phyloP scores from a whole-genome alignment of 1,140 invertebrate species.

The Liolophura sinensis region DNA sequence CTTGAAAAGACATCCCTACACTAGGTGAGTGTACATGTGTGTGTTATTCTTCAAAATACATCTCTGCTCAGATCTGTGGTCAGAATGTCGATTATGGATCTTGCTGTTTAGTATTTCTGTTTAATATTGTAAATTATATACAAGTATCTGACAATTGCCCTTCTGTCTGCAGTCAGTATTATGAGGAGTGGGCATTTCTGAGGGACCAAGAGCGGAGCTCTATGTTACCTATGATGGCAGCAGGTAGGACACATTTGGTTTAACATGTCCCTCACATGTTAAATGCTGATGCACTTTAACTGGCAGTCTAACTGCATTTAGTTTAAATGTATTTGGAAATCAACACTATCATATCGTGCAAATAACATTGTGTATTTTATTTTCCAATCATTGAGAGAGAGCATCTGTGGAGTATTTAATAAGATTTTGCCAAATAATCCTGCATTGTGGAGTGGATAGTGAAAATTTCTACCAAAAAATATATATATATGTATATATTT shows the following conservation, averaged over 20 bases:
- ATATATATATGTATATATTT: no score
- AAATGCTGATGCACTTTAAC: conserved; percentile 3
- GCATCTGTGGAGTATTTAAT: not conserved
- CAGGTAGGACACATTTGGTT: conserved; percentile 64
- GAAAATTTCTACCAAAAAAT: not conserved
- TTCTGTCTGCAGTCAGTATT: conserved; percentile 65
- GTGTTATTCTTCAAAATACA: no score
- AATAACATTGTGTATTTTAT: no score
- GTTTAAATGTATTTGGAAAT: conserved; percentile 10
- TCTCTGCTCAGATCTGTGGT: no score
- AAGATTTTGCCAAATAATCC: not conserved
- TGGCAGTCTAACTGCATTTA: not conserved
- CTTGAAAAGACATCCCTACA: conserved; percentile 67
- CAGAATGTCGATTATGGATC: no score
- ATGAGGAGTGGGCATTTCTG: conserved; percentile 83
- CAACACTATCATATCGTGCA: not conserved
- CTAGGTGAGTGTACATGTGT: conserved; percentile 42
- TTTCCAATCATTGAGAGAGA: not conserved
- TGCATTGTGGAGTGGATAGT: no score
- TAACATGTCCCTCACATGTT: conserved; percentile 7
- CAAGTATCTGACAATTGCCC: no score
- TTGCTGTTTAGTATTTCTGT: no score
- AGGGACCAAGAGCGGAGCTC: conserved; percentile 74
- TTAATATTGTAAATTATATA: no score
- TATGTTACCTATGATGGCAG: conserved; percentile 78